These are phyloP conservation scores for Aquatica leii DNA, from an alignment of 2,888 invertebrate species.

Conservation along the genomic window DNA sequence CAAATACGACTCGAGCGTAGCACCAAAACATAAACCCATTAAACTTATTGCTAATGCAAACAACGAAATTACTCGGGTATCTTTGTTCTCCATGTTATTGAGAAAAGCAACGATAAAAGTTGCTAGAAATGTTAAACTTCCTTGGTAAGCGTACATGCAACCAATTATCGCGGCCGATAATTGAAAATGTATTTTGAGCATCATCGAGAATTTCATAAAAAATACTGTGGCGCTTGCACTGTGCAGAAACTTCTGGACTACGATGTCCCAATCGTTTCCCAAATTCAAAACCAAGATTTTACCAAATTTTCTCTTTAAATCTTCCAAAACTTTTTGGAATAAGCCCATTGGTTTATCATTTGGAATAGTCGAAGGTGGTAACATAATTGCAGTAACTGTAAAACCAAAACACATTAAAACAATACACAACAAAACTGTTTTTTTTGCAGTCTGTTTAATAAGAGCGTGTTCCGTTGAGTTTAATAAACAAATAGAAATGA, in stretches of 20 bases:
- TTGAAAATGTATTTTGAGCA: constrained; percentile 15
- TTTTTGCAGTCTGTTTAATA: no score
- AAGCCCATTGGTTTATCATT: not conserved
- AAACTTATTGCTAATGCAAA: constrained; percentile 17
- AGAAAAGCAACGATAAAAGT: constrained; percentile 13
- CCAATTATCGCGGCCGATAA: constrained; percentile 18
- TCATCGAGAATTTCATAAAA: constrained; percentile 31
- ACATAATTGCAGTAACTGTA: constrained; percentile 15
- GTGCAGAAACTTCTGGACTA: constrained; percentile 21
- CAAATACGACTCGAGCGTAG: constrained; percentile 26
- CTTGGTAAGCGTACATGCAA: constrained; percentile 27
- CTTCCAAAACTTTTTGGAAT: constrained; percentile 10
- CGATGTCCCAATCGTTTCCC: constrained; percentile 14
- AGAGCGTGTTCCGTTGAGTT: no score
- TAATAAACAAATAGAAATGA: constrained; percentile 9
- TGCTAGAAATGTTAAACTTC: constrained; percentile 28
- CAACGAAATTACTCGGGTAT: constrained; percentile 7
- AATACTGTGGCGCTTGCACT: constrained; percentile 19
- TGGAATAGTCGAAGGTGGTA: constrained; percentile 12
- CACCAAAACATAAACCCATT: constrained; percentile 23
- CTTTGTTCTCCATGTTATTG: constrained; percentile 1
- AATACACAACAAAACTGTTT: not conserved
- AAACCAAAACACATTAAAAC: constrained; percentile 1
- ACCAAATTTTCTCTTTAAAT: constrained; percentile 2
- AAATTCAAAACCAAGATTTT: constrained; percentile 8